Evolutionary conservation across 2,113 vertebrate species (phyloP).

Genomic region (Fregata magnificens): DNA sequence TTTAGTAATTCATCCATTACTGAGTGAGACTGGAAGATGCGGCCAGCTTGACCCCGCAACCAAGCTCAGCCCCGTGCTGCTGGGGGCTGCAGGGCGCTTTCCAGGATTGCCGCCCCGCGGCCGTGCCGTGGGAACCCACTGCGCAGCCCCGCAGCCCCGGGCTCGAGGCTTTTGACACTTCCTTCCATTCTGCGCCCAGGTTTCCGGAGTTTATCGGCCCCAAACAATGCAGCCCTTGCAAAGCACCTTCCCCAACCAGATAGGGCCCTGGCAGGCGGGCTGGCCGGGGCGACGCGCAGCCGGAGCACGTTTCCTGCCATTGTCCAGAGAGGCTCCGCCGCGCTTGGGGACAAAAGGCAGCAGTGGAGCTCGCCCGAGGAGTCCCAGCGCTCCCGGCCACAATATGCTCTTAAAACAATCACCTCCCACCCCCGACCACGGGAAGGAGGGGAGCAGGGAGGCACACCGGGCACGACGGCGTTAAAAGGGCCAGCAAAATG

Average conservation of each 20-base stretch:
- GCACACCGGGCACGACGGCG: accelerated
- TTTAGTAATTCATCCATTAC: background rate
- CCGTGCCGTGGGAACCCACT: conserved; percentile 71
- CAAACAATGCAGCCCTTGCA: conserved; percentile 69
- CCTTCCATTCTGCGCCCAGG: conserved; percentile 72
- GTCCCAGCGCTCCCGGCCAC: background rate
- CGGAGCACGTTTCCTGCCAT: conserved; percentile 68
- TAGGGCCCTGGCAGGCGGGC: background rate
- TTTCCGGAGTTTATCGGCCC: conserved; percentile 76
- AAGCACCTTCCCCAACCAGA: conserved; percentile 33
- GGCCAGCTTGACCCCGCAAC: accelerated
- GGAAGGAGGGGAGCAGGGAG: background rate
- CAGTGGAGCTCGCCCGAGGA: background rate
- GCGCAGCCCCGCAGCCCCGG: background rate
- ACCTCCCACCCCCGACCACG: accelerated
- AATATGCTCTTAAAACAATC: background rate
- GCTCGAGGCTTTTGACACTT: conserved; percentile 44
- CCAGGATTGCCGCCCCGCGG: background rate
- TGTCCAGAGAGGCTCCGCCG: background rate
- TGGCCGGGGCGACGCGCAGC: background rate
- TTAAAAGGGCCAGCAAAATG: background rate
- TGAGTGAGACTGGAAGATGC: background rate
- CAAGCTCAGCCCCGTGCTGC: background rate
- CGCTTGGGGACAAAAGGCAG: conserved; percentile 24
- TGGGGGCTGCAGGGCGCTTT: background rate